Evolutionary conservation across 53 echinoderm and acorn worm genomes (phyloP).

Genomic region (Arbacia lixula): DNA sequence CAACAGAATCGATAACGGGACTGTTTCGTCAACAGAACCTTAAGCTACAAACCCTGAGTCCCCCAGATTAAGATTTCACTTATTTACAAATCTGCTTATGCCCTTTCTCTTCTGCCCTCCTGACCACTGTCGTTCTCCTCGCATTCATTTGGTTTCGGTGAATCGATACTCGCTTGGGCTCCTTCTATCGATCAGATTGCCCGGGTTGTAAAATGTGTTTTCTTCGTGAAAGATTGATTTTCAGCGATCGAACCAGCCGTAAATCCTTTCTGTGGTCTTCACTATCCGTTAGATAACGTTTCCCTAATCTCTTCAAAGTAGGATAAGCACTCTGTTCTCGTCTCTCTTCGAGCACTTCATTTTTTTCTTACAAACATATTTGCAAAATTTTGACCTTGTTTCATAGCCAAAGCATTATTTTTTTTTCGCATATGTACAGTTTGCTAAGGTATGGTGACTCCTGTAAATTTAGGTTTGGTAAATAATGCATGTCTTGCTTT

Average conservation of each 20-base stretch:
- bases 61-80: slow-evolving; percentile 57
- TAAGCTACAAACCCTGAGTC: background rate
- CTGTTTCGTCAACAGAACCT: background rate
- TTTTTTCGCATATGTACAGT: too few species aligned
- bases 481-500: too few species aligned
- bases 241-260: slow-evolving; percentile 49
- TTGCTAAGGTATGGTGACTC: too few species aligned
- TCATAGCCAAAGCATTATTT: too few species aligned
- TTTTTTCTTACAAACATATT: too few species aligned
- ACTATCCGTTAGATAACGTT: too few species aligned
- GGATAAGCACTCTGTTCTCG: too few species aligned
- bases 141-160: background rate
- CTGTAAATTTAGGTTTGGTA: too few species aligned
- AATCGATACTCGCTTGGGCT: slow-evolving; percentile 16
- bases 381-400: too few species aligned
- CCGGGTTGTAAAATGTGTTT: slow-evolving; percentile 26
- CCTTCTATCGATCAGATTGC: slow-evolving; percentile 39
- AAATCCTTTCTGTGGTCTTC: slow-evolving; percentile 30
- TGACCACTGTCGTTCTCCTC: background rate
- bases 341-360: too few species aligned
- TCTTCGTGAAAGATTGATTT: slow-evolving; percentile 47
- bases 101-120: slow-evolving; percentile 10
- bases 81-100: slow-evolving; percentile 61
- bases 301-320: too few species aligned
- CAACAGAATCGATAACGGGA: slow-evolving; percentile 37